Conservation (phyloP, 2,888 invertebrate species). For the Mesoligia furuncula region DNA sequence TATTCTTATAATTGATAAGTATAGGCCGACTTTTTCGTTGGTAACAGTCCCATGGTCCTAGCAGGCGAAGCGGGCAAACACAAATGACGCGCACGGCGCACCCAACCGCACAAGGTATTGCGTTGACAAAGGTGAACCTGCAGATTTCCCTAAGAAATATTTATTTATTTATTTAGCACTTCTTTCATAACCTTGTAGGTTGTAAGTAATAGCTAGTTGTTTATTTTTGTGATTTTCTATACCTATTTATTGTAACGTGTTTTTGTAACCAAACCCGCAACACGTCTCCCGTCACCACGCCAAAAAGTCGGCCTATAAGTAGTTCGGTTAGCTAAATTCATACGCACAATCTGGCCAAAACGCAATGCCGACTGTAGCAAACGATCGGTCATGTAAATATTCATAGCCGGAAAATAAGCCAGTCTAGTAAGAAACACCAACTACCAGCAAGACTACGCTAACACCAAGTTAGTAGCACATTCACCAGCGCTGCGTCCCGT, state of each 20-base stretch:
- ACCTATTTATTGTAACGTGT: background rate
- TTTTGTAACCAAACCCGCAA: background rate
- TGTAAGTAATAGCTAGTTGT: background rate
- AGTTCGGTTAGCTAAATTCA: background rate
- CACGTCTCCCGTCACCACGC: background rate
- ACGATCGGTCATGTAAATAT: background rate
- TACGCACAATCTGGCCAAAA: background rate
- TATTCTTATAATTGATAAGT: background rate
- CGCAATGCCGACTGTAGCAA: background rate
- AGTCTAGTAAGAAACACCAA: slow-evolving; percentile 14
- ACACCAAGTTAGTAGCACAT: slow-evolving; percentile 11
- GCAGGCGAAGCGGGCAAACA: background rate
- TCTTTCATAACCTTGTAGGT: background rate
- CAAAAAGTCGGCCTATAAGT: background rate
- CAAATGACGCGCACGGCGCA: background rate
- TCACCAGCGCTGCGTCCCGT: background rate
- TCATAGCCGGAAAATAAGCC: background rate
- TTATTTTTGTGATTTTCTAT: background rate
- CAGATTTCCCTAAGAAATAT: background rate
- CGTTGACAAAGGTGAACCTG: background rate
- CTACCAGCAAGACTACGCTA: background rate
- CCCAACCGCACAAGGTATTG: background rate
- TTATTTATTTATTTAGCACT: background rate
- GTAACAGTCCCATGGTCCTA: background rate
- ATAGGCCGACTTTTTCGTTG: background rate